Evolutionary conservation across 2,113 vertebrate species (phyloP).

Genomic region (Siphamia tubifer): DNA sequence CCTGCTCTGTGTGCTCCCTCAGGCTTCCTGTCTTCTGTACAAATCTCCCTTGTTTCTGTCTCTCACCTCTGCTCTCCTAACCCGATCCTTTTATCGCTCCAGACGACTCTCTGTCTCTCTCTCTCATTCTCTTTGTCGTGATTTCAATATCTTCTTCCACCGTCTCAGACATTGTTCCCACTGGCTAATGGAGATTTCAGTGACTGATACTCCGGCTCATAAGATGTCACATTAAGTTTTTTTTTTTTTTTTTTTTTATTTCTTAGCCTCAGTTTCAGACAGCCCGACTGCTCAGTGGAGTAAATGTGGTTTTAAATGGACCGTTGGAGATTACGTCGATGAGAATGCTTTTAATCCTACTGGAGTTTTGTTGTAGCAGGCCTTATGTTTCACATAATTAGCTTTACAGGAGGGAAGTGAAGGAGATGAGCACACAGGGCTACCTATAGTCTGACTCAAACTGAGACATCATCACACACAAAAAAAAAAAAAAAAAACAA

Average conservation of each 20-base stretch:
- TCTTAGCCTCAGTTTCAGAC: background rate
- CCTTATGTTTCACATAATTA: conserved; percentile 54
- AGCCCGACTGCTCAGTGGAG: background rate
- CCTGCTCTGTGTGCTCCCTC: background rate
- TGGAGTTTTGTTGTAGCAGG: background rate
- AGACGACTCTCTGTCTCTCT: no score
- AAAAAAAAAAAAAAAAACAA: no score
- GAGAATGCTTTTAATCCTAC: conserved; percentile 54
- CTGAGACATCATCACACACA: background rate
- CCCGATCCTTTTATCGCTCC: background rate
- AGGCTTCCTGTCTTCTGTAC: conserved; percentile 10
- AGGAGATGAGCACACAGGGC: conserved; percentile 3
- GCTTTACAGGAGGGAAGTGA: conserved; percentile 25
- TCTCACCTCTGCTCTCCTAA: conserved; percentile 5
- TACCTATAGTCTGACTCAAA: no score
- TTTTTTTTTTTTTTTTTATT: background rate
- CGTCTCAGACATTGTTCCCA: conserved; percentile 2
- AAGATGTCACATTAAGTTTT: conserved; percentile 18
- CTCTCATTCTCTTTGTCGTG: conserved; percentile 19
- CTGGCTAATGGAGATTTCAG: conserved; percentile 30
- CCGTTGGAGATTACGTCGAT: conserved; percentile 37
- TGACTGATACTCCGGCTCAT: conserved; percentile 35
- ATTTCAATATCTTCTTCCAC: conserved; percentile 20
- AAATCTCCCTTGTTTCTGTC: background rate
- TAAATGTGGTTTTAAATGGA: conserved; percentile 38